Percentiles rank a stretch among this genome's conserved stretches.
phyloP scores from a whole-genome alignment of 2,113 vertebrate genomes.

The Sinocyclocheilus rhinocerous region DNA sequence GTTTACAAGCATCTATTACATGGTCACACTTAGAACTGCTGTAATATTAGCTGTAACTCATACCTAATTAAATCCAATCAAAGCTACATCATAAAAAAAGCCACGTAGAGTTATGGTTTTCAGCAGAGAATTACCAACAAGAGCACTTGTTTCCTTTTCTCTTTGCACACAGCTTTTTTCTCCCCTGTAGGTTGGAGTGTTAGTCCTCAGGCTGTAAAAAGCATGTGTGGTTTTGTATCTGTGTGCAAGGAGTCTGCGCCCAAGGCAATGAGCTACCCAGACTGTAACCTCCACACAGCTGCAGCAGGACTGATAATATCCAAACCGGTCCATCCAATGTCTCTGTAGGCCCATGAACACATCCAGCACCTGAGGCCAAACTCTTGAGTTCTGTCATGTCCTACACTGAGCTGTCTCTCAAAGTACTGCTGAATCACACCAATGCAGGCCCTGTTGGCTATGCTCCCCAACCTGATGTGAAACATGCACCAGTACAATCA shows the following conservation, averaged over 20 bases:
- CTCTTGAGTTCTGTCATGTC: conserved; percentile 5
- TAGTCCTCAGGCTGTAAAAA: conserved; percentile 20
- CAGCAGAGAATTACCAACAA: not conserved
- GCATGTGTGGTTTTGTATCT: conserved; percentile 6
- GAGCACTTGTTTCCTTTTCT: not conserved
- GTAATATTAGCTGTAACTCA: not conserved
- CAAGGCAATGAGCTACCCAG: conserved; percentile 21
- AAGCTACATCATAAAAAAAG: not conserved
- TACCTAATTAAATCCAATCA: not conserved
- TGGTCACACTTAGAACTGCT: not conserved
- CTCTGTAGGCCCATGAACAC: not conserved
- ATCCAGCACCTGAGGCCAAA: conserved; percentile 21
- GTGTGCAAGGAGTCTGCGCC: not conserved
- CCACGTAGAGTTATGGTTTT: not conserved
- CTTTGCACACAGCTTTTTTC: not conserved
- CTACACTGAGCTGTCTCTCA: conserved; percentile 23
- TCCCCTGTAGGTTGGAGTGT: not conserved
- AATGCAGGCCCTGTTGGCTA: not conserved
- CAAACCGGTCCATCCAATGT: not conserved
- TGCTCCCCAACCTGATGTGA: not conserved
- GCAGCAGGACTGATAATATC: conserved; percentile 26
- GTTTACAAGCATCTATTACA: not conserved
- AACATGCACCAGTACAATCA: not conserved
- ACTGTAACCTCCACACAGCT: conserved; percentile 32
- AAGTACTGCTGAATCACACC: conserved; percentile 5